Base-by-base conservation (phyloP, 1,140 invertebrate species). In the Ephestia elutella region DNA sequence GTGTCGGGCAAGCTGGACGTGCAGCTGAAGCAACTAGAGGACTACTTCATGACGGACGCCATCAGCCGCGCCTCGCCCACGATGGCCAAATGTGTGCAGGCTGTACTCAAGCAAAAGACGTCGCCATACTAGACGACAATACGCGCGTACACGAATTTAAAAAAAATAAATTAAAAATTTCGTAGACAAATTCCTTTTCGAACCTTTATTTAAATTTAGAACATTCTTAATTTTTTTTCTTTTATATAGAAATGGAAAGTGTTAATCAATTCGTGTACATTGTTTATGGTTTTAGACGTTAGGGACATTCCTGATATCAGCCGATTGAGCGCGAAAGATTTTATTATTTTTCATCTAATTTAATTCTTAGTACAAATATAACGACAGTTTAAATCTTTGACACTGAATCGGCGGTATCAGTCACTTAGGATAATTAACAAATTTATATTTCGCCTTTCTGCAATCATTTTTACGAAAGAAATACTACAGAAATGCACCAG, bases 21-120 rank as follows among this genome's bases (percentile, higher is more conserved):
- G 0, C 93, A 94, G 68, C 91, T 95, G 58, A 95, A 94, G 79
- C 90, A 92, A 51, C 89, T 99, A 32, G 94, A 96, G 86, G 97
- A 99, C 84, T 99, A 96, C 90, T 99, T 96, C 87, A 99, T 99
- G 97, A 99, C 99, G 9, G 96, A 99, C 86, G 90, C 94, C 5
- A 97, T 99, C 73, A 97, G 96, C 59, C 91, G 98, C 80, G 96
- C 98, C n/a, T 99, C 98, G 13, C 93, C 95, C 59, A 99, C 98
- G 28, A 99, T 99, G 99, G 97, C 98, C 20, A 98, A 99, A 89
- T 99, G 98, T 90, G 94, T 99, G 50, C 93, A 96, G 76, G 97
- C 98, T 38, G 95, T 95, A 8, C 86, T 92, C 48, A 97, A 97
- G 80, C 94, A 95, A 72, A 92, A 92, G 62, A 66, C 78, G 15